Evolutionary conservation across 2,797 vertebrate genomes (phyloP), one percentile per base, ranked within the genome.

Genomic region (Peromyscus attwateri): DNA sequence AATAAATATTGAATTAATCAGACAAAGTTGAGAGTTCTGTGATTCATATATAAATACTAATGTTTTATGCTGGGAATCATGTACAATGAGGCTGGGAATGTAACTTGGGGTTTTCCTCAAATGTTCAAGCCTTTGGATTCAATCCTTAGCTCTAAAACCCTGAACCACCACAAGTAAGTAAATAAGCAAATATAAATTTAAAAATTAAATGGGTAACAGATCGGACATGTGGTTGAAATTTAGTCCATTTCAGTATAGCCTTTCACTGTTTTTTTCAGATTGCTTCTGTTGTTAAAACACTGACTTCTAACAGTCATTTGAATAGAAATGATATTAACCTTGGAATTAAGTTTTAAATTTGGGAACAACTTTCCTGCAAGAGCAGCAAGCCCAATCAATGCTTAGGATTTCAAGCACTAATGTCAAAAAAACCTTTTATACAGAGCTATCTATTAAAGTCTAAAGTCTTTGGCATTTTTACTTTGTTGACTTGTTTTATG

Each of bases 341-440:
- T 40, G n/a, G 19, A 46, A 57, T n/a, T 94, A 90, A 85, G 73
- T 82, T 95, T 94, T 85, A 90, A 97, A 96, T 84, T 91, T 46
- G 3, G 34, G 3, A 75, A 81, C 14, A 92, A 71, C 6, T 49
- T 85, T 96, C 96, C 70, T 76, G 46, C 96, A 29, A 57, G 31
- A 96, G 21, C 4, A 92, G 73, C 21, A 83, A 68, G 34, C 79
- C 52, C 52, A 16, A 55, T 92, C 55, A 60, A 10, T 37, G 29
- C 14, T 43, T 77, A 37, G 6, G 21, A 29, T 92, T 87, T 87
- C 87, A 55, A 95, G 29, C 21, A 89, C n/a, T 40, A 87, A 97
- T 29, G 40, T 94, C 55, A 75, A 91, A 46, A 77, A 95, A 57
- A 17, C 23, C 60, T 77, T 92, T 88, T 19, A 21, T 91, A 52